Conservation (phyloP, 2,888 invertebrate genomes). For the Stomorhina lunata region DNA sequence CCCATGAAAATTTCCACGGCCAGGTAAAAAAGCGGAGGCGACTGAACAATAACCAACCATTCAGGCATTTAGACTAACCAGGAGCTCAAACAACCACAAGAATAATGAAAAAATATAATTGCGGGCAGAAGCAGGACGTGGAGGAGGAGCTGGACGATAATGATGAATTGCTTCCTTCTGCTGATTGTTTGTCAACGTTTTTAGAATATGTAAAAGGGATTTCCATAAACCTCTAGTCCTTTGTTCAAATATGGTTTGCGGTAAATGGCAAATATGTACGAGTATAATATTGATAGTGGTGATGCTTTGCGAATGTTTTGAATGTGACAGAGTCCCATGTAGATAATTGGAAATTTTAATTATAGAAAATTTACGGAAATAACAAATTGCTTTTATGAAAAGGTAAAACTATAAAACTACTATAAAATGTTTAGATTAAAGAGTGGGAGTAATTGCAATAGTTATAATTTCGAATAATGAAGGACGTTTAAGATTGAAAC, state of each 20-base stretch:
- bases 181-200: neutral
- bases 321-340: no score
- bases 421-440: no score
- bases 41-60: neutral
- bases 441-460: no score
- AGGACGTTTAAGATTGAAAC: no score
- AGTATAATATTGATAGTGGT: neutral
- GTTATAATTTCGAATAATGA: no score
- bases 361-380: neutral
- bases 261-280: neutral
- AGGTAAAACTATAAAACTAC: no score
- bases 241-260: constrained; percentile 10
- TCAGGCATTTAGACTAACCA: neutral
- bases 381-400: constrained; percentile 3
- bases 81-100: no score
- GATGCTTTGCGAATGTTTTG: no score
- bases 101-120: no score
- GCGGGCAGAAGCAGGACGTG: no score
- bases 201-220: neutral
- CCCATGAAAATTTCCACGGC: neutral
- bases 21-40: neutral
- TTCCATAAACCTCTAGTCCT: neutral
- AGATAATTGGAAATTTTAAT: no score
- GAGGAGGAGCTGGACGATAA: neutral
- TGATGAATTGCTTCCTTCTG: neutral